A percentile compares a stretch with the other conserved stretches of the same genome.
These are phyloP conservation scores for Miniopterus natalensis DNA, from an alignment of 2,113 vertebrate genomes.

Conservation along the genomic window DNA sequence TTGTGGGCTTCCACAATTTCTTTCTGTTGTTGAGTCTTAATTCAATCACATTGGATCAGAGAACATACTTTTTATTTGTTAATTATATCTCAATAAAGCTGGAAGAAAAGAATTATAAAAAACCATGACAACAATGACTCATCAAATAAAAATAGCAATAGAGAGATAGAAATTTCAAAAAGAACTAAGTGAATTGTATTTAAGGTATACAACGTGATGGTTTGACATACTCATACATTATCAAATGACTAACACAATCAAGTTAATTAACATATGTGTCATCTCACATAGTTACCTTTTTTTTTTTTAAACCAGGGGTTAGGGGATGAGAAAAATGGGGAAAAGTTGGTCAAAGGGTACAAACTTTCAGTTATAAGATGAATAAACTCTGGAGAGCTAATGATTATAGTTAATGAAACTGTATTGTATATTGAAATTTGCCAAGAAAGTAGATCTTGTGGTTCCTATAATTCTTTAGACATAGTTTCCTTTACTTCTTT, in stretches of 20 bases:
- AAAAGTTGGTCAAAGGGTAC: not conserved
- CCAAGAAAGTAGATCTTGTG: not conserved
- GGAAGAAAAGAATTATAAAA: not conserved
- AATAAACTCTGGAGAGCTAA: not conserved
- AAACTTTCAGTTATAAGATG: conserved; percentile 18
- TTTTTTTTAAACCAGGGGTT: not conserved
- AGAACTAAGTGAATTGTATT: not conserved
- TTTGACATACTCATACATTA: not conserved
- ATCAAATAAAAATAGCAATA: conserved; percentile 17
- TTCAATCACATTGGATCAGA: not conserved
- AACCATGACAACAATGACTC: not conserved
- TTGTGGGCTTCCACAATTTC: not conserved
- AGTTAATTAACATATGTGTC: not conserved
- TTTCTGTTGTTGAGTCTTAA: not conserved
- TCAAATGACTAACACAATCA: not conserved
- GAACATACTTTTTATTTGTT: not conserved
- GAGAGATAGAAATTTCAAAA: not conserved
- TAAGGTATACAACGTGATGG: not conserved
- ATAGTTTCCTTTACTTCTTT: conserved; percentile 23
- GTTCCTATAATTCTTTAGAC: not conserved
- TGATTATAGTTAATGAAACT: not conserved
- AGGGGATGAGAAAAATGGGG: not conserved
- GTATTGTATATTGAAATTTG: not conserved
- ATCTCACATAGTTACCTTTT: not conserved
- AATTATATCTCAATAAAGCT: not conserved